Base-by-base conservation (phyloP, 2,888 invertebrate species). In the Chelonus formosanus region DNA sequence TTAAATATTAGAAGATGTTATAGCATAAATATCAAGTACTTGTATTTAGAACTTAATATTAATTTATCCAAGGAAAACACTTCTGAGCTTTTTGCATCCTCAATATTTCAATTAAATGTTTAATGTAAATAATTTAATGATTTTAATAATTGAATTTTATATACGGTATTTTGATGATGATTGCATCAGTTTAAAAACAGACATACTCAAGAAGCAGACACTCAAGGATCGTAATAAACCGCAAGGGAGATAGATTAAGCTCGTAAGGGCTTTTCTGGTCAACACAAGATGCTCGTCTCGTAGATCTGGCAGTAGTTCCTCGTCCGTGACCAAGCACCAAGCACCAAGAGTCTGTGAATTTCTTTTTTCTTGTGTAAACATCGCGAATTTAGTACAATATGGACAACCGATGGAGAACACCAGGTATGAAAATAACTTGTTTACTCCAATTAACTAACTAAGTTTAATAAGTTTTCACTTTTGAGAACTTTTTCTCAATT, bases 341-440 rank as follows among this genome's bases (percentile, higher is more conserved):
- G 40, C 40, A 40, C 40, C 7, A n/a, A 35, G 35, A n/a, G 3
- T 40, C 10, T 36, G 10, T 36, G 36, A 10, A 36, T 20, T 20
- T 20, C 20, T 20, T 20, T 20, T 20, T 20, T 20, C 20, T 20
- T 20, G 20, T 20, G 20, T 20, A 8, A 10, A 43, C 34, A 48
- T 59, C 32, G 32, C 7, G 8, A 44, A 20, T 20, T 20, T 20
- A 20, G 2, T 43, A 4, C n/a, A 54, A 59, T 34, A 71, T 72
- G 71, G 70, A 71, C 43, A 71, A 71, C 59, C 71, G 70, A 54
- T 73, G 72, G 71, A 63, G 67, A 67, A 57, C 55, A 43, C 63
- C 71, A 63, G 72, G 72, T 72, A 66, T 36, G 40, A 40, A n/a
- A 4, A 32, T 10, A n/a, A 45, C 7, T 34, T 31, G 5, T 4